Percentiles rank a stretch among this genome's conserved stretches.
These are phyloP conservation scores for Cavia aperea DNA, from an alignment of 2,113 vertebrate species.

Conservation along the genomic window DNA sequence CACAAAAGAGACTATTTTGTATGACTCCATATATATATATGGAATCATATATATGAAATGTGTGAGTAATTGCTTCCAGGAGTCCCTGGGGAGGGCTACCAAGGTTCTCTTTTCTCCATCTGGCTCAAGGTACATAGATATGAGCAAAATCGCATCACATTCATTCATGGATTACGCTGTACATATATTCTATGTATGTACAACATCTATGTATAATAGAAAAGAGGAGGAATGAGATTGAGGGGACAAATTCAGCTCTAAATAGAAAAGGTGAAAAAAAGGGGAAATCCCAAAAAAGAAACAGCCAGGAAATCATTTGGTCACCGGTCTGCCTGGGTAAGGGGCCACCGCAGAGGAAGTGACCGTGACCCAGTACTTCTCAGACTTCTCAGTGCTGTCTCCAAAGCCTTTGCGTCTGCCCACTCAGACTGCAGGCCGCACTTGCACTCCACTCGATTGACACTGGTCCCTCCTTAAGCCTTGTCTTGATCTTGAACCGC, in stretches of 20 bases:
- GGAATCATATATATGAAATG: neutral
- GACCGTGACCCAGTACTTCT: fast-evolving
- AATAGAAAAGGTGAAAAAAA: neutral
- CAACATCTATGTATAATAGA: neutral
- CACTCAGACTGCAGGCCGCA: neutral
- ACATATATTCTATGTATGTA: neutral
- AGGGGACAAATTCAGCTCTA: neutral
- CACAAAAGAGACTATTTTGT: neutral
- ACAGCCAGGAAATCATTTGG: neutral
- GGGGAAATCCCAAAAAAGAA: neutral
- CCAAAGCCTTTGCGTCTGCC: neutral
- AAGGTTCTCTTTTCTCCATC: neutral
- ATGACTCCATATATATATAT: neutral
- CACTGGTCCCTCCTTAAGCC: neutral
- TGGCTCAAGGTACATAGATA: neutral
- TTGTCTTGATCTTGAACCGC: too few relatives aligned
- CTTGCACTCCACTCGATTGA: neutral
- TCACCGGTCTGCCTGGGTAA: neutral
- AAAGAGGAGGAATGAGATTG: neutral
- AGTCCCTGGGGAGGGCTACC: neutral
- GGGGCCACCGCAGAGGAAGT: neutral
- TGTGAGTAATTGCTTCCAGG: neutral
- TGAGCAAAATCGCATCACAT: neutral
- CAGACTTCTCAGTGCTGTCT: neutral
- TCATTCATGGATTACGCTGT: neutral